A percentile compares a stretch with the other conserved stretches of the same genome.
Evolutionary conservation across 2,113 vertebrate species (phyloP).

Genomic region (Manacus vitellinus): DNA sequence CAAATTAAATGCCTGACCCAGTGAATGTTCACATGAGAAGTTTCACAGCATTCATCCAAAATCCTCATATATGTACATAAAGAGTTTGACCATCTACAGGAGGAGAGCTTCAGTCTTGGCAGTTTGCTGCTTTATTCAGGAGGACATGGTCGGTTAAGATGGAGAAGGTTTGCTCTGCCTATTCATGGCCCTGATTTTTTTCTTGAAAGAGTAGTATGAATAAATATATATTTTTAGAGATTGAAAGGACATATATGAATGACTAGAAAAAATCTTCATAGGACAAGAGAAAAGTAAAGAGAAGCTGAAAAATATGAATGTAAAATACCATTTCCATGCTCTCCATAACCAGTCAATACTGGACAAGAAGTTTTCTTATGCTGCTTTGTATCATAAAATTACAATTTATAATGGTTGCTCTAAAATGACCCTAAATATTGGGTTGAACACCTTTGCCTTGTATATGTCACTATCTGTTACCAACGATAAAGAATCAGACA

Average conservation of each 20-base stretch:
- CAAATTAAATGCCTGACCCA: background rate
- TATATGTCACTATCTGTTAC: background rate
- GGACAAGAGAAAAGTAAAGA: background rate
- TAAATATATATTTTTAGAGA: background rate
- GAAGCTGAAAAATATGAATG: background rate
- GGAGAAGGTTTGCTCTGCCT: background rate
- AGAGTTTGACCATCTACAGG: background rate
- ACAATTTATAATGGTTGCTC: background rate
- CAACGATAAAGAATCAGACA: background rate
- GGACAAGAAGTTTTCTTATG: background rate
- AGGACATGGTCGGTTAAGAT: background rate
- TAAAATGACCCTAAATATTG: background rate
- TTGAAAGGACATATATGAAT: background rate
- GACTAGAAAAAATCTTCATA: background rate
- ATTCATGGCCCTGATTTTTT: background rate
- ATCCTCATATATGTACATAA: background rate
- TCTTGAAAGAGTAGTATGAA: background rate
- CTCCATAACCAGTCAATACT: background rate
- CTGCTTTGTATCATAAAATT: background rate
- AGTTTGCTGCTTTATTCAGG: background rate
- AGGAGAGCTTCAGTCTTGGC: background rate
- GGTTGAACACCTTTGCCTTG: background rate
- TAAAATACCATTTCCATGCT: background rate
- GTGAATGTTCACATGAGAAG: background rate
- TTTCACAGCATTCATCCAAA: background rate